Conservation (phyloP, 2,888 invertebrate genomes). For the Bellardia bayeri region DNA sequence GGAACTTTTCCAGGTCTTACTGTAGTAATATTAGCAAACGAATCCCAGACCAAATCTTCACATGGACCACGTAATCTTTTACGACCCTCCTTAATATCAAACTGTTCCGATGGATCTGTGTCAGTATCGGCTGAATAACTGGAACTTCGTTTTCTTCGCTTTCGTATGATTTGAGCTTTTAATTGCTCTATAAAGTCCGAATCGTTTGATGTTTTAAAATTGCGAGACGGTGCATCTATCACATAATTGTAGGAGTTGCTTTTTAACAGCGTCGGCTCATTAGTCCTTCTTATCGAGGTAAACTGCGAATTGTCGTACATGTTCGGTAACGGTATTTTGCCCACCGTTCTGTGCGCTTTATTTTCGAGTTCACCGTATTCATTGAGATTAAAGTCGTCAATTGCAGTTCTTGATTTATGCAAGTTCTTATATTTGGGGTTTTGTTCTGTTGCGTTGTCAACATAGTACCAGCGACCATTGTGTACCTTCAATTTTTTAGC, state of each 20-base stretch:
- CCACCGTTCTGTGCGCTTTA: conserved; percentile 45
- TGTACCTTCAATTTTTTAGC: conserved; percentile 77
- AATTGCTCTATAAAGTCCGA: conserved; percentile 79
- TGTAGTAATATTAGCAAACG: conserved; percentile 86
- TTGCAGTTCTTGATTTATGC: conserved; percentile 76
- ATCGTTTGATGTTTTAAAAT: conserved; percentile 63
- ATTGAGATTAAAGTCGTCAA: conserved; percentile 73
- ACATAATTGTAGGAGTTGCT: conserved; percentile 70
- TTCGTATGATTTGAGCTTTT: conserved; percentile 81
- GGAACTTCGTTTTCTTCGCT: conserved; percentile 77
- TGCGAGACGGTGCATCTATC: conserved; percentile 48
- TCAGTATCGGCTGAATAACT: conserved; percentile 71
- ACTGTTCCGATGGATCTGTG: conserved; percentile 76
- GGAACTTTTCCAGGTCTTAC: conserved; percentile 89
- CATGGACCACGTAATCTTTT: conserved; percentile 86
- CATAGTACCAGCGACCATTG: conserved; percentile 79
- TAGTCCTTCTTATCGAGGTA: conserved; percentile 62
- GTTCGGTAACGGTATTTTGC: conserved; percentile 77
- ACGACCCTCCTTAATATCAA: conserved; percentile 76
- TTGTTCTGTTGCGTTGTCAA: conserved; percentile 78
- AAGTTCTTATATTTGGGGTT: conserved; percentile 76
- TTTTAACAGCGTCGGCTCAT: conserved; percentile 58
- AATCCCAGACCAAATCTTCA: conserved; percentile 84
- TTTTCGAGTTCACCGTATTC: conserved; percentile 73
- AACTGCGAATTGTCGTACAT: conserved; percentile 77